Conservation (phyloP, 2,113 vertebrate species). For the Bolborhynchus lineola region DNA sequence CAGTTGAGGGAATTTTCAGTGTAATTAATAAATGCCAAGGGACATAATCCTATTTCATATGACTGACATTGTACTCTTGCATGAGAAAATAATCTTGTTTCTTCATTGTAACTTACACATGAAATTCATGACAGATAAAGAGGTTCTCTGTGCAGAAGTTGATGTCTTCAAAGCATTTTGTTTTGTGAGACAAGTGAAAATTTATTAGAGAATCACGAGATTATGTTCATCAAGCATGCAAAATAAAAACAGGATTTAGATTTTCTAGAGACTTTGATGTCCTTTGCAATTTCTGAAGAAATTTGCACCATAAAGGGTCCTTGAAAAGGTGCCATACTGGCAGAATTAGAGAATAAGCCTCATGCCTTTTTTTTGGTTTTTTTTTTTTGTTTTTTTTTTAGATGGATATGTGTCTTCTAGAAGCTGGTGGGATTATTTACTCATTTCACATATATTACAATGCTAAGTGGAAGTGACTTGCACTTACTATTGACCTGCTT, state of each 20-base stretch:
- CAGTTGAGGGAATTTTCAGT: neutral
- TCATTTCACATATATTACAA: neutral
- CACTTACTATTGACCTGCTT: neutral
- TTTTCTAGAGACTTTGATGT: neutral
- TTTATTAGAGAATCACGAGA: neutral
- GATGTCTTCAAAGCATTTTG: neutral
- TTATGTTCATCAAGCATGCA: neutral
- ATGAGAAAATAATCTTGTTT: neutral
- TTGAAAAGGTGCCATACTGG: neutral
- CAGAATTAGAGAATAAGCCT: neutral
- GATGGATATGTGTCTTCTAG: neutral
- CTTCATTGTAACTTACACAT: neutral
- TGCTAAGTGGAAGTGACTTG: neutral
- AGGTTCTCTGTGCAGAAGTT: neutral
- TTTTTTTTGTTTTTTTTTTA: too few relatives aligned
- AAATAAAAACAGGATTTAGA: neutral
- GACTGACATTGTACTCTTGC: neutral
- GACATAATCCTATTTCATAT: constrained; percentile 29
- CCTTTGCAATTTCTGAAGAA: neutral
- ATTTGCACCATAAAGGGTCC: neutral
- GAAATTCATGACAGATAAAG: neutral
- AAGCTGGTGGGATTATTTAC: neutral
- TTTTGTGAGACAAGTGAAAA: neutral
- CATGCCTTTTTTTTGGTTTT: neutral
- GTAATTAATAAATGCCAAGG: constrained; percentile 48